Conservation (phyloP, 2,888 invertebrate genomes). For the Holacanthella duospinosa region DNA sequence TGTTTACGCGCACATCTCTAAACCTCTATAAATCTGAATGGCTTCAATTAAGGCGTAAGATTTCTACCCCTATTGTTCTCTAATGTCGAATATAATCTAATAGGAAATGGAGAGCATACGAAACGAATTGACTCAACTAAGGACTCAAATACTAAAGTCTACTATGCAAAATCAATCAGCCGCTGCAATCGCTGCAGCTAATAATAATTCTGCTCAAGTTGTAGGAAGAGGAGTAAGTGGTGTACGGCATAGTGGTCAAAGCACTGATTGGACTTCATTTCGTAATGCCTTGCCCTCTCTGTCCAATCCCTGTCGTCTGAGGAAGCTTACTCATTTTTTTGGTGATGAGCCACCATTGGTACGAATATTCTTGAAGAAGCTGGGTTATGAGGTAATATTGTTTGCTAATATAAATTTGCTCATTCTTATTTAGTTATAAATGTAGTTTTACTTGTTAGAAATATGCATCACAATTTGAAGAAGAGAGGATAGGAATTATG, state of each 20-base stretch:
- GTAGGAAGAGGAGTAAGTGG: constrained; percentile 19
- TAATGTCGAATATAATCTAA: background rate
- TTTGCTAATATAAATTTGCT: background rate
- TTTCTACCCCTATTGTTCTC: background rate
- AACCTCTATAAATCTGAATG: no score
- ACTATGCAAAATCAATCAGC: constrained; percentile 39
- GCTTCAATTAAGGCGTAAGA: no score
- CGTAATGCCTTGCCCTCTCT: constrained; percentile 49
- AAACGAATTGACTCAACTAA: constrained; percentile 65
- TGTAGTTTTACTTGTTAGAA: constrained; percentile 50
- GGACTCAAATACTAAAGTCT: constrained; percentile 44
- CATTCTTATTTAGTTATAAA: background rate
- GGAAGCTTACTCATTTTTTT: constrained; percentile 83
- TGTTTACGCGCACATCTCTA: no score
- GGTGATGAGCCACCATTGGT: constrained; percentile 85
- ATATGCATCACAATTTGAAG: constrained; percentile 71
- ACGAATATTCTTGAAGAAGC: constrained; percentile 74
- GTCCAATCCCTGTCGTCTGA: constrained; percentile 75
- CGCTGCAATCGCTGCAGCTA: constrained; percentile 40
- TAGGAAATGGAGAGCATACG: constrained; percentile 77
- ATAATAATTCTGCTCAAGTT: constrained; percentile 14
- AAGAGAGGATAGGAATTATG: constrained; percentile 77
- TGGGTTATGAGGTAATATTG: constrained; percentile 73
- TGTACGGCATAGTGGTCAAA: constrained; percentile 28
- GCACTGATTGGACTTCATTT: constrained; percentile 35